A percentile compares a stretch with the other conserved stretches of the same genome.
These are phyloP conservation scores for Drosophila limbata DNA, from an alignment of 2,888 invertebrate species.

Conservation along the genomic window DNA sequence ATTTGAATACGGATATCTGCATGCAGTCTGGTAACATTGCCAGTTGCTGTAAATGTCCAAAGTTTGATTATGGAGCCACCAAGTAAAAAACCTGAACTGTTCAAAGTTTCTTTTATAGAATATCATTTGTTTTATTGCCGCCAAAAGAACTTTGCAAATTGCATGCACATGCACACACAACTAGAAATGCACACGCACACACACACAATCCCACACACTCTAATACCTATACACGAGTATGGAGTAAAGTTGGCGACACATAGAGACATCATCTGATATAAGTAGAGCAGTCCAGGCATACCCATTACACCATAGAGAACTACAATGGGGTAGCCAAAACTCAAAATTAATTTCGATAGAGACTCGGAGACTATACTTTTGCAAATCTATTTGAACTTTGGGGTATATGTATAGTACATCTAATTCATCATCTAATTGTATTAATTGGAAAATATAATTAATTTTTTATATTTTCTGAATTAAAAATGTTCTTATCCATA, in stretches of 20 bases:
- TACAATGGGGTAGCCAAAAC: not conserved
- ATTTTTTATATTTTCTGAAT: no score
- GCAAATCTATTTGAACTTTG: not conserved
- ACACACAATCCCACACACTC: conserved; percentile 7
- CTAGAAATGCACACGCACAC: conserved; percentile 15
- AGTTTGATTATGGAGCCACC: conserved; percentile 68
- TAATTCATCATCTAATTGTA: not conserved
- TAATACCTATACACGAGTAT: not conserved
- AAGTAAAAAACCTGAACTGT: conserved; percentile 56
- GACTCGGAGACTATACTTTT: not conserved
- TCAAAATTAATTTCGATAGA: not conserved
- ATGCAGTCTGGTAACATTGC: conserved; percentile 38
- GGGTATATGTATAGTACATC: not conserved
- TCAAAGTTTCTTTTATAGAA: conserved; percentile 71
- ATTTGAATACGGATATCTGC: conserved; percentile 2
- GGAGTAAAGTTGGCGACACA: conserved; percentile 13
- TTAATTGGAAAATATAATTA: no score
- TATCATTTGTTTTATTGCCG: conserved; percentile 76
- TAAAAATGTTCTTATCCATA: no score
- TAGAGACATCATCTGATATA: conserved; percentile 26
- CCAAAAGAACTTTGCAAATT: conserved; percentile 70
- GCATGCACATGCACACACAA: conserved; percentile 52
- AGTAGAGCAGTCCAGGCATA: conserved; percentile 12
- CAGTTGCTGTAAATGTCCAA: conserved; percentile 72
- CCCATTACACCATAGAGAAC: not conserved